A percentile compares a stretch with the other conserved stretches of the same genome.
These are phyloP conservation scores for Lepisosteus osseus DNA, from an alignment of 2,113 vertebrate genomes.

Conservation along the genomic window DNA sequence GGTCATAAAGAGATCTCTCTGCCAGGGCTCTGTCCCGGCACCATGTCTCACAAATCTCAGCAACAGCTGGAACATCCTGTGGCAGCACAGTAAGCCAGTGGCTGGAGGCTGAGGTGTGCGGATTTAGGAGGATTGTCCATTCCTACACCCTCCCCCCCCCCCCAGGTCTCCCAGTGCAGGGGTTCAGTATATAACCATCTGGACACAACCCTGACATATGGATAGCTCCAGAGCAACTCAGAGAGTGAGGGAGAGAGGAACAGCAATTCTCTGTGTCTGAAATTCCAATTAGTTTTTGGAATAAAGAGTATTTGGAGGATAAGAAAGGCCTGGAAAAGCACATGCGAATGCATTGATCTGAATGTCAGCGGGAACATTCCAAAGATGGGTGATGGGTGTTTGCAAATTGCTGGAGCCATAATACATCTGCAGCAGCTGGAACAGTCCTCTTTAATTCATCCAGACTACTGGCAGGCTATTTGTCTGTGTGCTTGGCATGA, in stretches of 20 bases:
- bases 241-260: background rate
- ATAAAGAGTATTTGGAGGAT: too few species aligned
- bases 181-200: conserved; percentile 65
- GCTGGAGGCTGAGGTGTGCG: conserved; percentile 59
- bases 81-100: conserved; percentile 32
- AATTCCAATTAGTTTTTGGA: too few species aligned
- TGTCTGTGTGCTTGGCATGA: too few species aligned
- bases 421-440: too few species aligned
- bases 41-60: conserved; percentile 41
- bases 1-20: conserved; percentile 15
- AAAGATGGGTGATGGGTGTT: too few species aligned
- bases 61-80: conserved; percentile 51
- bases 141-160: conserved; percentile 34
- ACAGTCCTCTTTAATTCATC: too few species aligned
- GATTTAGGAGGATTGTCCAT: conserved; percentile 55
- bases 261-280: background rate
- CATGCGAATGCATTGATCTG: too few species aligned
- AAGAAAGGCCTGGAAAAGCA: too few species aligned
- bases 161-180: conserved; percentile 42
- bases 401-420: too few species aligned
- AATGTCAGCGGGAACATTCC: too few species aligned
- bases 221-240: conserved; percentile 49
- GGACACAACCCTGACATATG: conserved; percentile 65
- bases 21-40: conserved; percentile 42
- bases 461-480: too few species aligned